Base-by-base conservation (phyloP, 2,113 vertebrate genomes). In the Sprattus sprattus region DNA sequence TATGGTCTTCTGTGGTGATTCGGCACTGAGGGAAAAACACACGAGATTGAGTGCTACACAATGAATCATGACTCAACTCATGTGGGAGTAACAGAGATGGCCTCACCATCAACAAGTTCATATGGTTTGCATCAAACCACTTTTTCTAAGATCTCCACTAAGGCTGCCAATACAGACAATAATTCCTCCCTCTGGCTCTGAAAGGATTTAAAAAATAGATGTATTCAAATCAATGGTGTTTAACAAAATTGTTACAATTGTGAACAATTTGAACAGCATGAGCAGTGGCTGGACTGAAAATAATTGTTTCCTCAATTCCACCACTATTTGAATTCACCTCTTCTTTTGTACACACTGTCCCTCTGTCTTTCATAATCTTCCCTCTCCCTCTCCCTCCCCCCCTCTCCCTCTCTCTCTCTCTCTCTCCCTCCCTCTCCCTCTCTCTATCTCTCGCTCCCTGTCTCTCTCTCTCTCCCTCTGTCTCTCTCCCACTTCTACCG, bases 151-250 rank as follows among this genome's bases (percentile, higher is more conserved):
- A 75, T 28, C 28, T n/a, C 64, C 22, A 28, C 22, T 25, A 11
- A 8, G 64, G 64, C 5, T 25, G n/a, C 64, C 28, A 67, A 87
- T 39, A 82, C 88, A 81, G 75, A 47, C 15, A 28, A 84, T 83
- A 89, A 91, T 84, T 89, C 64, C 86, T 9, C 83, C 83, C 0
- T 18, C 90, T 15, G 67, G 15, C 28, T 75, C 67, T 57, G 52
- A 75, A 28, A 1, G 11, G 28, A 75, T 32, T 8, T 11, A 32
- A 28, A 75, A 75, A 75, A 39, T n/a, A 52, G 82, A 15, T 82
- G 28, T 52, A 47, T 82, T 82, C 8, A 16, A 67, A 45, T 52
- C 57, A 87, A 67, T 71, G 32, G 49, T 13, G 22, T 32, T 84
- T 64, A 83, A 78, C 78, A 16, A 45, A 47, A 71, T 71, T 75